Evolutionary conservation across 1,140 invertebrate genomes (phyloP), one percentile per base, ranked within the genome.

Genomic region (Drosophila paulistorum): DNA sequence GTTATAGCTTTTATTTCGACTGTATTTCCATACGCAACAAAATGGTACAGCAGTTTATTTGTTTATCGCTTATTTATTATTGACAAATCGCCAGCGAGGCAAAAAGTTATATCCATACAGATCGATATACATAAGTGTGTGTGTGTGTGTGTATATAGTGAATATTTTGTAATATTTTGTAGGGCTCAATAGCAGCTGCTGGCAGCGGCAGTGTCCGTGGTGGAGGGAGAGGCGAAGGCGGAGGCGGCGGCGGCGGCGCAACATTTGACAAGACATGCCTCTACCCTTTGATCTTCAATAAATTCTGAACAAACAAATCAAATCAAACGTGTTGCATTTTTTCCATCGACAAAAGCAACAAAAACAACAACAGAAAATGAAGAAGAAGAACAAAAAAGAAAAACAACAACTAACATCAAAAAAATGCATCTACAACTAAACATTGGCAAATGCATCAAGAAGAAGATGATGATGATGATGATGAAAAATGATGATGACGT

Each of bases 271-370:
- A 69, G 72, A 68, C 71, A 61, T 70, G 62, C 59, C 59, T 41
- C 37, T 63, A 48, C 48, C 74, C 82, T 86, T 86, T 86, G 82
- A 86, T 86, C 83, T 86, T 86, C 59, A 86, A 82, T 87, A 86
- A 87, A 82, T 87, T 78, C 75, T 77, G 76, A 86, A 71, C 79
- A 86, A 86, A 86, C 82, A 86, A 86, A 86, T 87, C 82, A 87
- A 75, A 82, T 77, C 84, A 62, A 79, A 81, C 67, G 74, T 77
- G 74, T 62, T 77, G 74, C 66, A 48, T 62, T 72, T 65, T 48
- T 55, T 64, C 63, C 63, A 81, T 81, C 68, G 75, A 72, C 70
- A 76, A 84, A 81, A 64, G 30, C 61, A 64, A 35, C 61, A 42
- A 63, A 20, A 57, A 71, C 23, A 65, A 57, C 55, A 65, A 30